Conservation (phyloP, 2,113 vertebrate genomes). For the Entelurus aequoreus region DNA sequence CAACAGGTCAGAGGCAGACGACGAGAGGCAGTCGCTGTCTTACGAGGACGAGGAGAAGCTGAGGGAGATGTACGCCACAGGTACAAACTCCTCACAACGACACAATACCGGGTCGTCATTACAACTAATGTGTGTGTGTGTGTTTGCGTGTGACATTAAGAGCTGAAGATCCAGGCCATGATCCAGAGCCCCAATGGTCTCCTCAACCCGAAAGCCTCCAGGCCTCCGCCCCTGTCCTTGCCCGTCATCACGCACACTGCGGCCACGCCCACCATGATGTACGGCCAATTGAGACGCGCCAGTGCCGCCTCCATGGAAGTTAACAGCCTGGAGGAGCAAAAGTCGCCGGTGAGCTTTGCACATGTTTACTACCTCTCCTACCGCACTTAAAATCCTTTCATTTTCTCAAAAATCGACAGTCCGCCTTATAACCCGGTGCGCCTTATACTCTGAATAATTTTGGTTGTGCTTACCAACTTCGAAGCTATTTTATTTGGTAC, state of each 20-base stretch:
- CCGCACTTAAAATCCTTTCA: too few relatives aligned
- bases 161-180: conserved; percentile 87
- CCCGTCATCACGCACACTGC: conserved; percentile 85
- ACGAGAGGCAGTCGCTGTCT: conserved; percentile 81
- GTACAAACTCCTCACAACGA: conserved; percentile 45
- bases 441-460: too few relatives aligned
- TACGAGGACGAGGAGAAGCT: conserved; percentile 88
- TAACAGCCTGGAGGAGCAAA: conserved; percentile 79
- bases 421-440: too few relatives aligned
- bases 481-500: too few relatives aligned
- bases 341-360: conserved; percentile 77
- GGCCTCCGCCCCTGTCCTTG: conserved; percentile 68
- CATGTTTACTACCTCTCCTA: too few relatives aligned
- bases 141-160: conserved; percentile 45
- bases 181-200: conserved; percentile 87
- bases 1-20: conserved; percentile 86
- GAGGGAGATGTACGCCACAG: conserved; percentile 76
- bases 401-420: too few relatives aligned
- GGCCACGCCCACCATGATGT: conserved; percentile 83
- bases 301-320: conserved; percentile 79
- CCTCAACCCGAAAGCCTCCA: conserved; percentile 81
- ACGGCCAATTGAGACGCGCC: conserved; percentile 75
- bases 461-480: too few relatives aligned
- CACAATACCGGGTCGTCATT: too few relatives aligned
- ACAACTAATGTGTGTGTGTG: conserved; percentile 1